Base-by-base conservation (phyloP, 2,113 vertebrate species). In the Phylloscopus trochilus region DNA sequence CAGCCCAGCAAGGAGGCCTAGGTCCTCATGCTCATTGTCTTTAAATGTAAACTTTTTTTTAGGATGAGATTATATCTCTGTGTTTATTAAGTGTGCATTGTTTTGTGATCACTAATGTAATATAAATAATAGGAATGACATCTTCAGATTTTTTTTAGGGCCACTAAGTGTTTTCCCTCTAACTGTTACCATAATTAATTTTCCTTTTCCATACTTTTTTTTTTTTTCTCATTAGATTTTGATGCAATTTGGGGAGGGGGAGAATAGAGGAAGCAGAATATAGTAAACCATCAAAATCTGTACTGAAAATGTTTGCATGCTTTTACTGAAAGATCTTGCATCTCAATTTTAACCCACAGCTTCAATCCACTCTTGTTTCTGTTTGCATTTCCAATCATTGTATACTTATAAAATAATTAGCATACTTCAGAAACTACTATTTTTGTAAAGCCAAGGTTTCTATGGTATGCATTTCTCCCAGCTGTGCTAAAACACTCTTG, bases 361-460 rank as follows among this genome's bases (percentile, higher is more conserved):
- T 85, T 89, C 85, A 87, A 95, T 83, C 64, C 64, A 79, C 83
- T 82, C 77, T 63, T 82, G 49, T 82, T 96, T 96, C 92, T 96
- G 73, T 89, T 96, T 96, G 76, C 80, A 93, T 93, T 95, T 95
- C 64, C 88, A 82, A 77, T 81, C 62, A 96, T 93, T 96, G 90
- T 95, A 89, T 62, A 73, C 80, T 92, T 97, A 95, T 88, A 87
- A 94, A 97, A 95, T 96, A 93, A 96, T 97, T 87, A 90, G 73
- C 69, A 66, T 87, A 66, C 94, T 96, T 97, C 92, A 94, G 43
- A 30, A 6, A 39, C 41, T 28, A 59, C 83, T 94, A 0, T 79
- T 93, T 93, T 94, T 90, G 44, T 95, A 93, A 95, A 95, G 80
- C 60, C 60, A 75, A 75, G 85, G 41, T 92, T 95, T 94, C 90